These are phyloP conservation scores for Odontocolon sp. DNA, from an alignment of 2,888 invertebrate genomes.

Conservation along the genomic window DNA sequence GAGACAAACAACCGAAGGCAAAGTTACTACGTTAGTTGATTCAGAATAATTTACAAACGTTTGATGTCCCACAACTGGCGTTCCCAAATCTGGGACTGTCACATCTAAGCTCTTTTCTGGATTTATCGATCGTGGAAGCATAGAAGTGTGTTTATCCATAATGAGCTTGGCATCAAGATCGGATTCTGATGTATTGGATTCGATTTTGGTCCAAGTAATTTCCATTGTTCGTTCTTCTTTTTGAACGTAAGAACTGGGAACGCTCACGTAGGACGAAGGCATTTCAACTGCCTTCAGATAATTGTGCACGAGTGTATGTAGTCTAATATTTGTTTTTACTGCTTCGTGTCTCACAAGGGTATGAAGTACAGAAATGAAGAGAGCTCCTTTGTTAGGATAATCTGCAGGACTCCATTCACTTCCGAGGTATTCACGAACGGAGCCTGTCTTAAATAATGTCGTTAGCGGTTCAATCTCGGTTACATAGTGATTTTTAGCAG, in stretches of 20 bases:
- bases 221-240: too few species aligned
- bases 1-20: neutral
- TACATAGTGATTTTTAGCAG: neutral
- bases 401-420: conserved; percentile 48
- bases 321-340: conserved; percentile 9
- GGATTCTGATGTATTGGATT: too few species aligned
- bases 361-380: conserved; percentile 57
- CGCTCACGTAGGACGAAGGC: conserved; percentile 20
- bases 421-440: conserved; percentile 48
- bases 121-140: neutral
- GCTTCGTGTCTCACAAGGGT: conserved; percentile 26
- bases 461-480: conserved; percentile 33
- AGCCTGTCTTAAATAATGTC: conserved; percentile 16
- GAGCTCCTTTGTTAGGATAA: conserved; percentile 60
- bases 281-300: conserved; percentile 49
- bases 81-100: neutral
- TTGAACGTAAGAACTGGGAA: conserved; percentile 16
- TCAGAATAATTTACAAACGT: neutral
- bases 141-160: neutral
- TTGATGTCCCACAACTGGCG: neutral
- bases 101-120: neutral
- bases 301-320: conserved; percentile 34
- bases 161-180: too few species aligned
- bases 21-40: neutral
- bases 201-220: neutral